Base-by-base conservation (phyloP, 2,888 invertebrate genomes). In the Cephonodes hylas region DNA sequence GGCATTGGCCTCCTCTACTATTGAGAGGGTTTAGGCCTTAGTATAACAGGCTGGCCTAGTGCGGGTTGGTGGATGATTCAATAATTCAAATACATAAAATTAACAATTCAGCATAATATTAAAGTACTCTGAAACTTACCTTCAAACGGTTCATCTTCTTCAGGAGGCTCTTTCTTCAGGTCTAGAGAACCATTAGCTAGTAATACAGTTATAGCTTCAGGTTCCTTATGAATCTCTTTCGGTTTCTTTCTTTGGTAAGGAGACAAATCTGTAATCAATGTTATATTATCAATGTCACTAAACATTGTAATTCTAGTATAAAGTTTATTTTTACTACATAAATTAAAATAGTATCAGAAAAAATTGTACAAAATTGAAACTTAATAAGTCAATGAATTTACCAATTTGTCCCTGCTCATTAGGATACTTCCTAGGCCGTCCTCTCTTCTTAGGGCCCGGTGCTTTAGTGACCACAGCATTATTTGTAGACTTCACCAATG, bases 361-460 rank as follows among this genome's bases (percentile, higher is more conserved):
- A 34, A 34, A 3, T 34, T 2, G n/a, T n/a, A n/a, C 38, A 38
- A 38, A 38, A n/a, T 15, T 18, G 23, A 13, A 38, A 57, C 13
- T 22, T n/a, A 23, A 15, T 27, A 6, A 18, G 22, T 8, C 22
- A 13, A 13, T 22, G 45, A 46, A 0, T 46, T 25, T 76, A 93
- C 93, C 87, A 64, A 93, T 93, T 65, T 89, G 83, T 13, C 93
- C 93, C 53, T 89, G 89, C 60, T 90, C 86, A 81, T 93, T 91
- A 2, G 93, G 93, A 71, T 93, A 93, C 67, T 93, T 93, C 62
- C 93, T 76, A 8, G 93, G 93, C 1, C 93, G 76, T 1, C 93
- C 93, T 58, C 93, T 79, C 64, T 86, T 91, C 65, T 81, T 81
- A 0, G 89, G 87, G 0, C 85, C 86, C 0, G 90, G 90, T 27